Evolutionary conservation across 30 jellyfish, hydroid and myxozoan species (phyloP).

Genomic region (Clytia hemisphaerica): DNA sequence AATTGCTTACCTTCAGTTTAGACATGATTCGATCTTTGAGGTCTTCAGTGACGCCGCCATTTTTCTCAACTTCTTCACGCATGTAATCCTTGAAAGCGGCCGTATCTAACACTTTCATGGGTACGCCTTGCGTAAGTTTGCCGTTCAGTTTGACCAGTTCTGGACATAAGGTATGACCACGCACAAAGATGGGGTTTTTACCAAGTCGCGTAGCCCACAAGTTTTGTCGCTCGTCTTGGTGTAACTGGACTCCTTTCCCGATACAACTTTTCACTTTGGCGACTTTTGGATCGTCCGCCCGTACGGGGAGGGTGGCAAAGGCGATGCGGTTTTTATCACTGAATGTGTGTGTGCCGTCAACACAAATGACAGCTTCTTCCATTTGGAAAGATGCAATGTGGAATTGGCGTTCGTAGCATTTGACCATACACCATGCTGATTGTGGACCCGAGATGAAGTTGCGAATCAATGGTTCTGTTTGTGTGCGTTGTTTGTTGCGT

Average conservation of each 20-base stretch:
- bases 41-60: constrained; percentile 49
- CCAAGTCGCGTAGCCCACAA: constrained; percentile 98
- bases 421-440: constrained; percentile 93
- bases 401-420: constrained; percentile 84
- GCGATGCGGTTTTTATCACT: constrained; percentile 54
- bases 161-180: constrained; percentile 95
- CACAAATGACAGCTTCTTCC: constrained; percentile 73
- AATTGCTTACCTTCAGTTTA: constrained; percentile 50
- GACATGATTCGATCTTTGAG: constrained; percentile 45
- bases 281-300: constrained; percentile 64
- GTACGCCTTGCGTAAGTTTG: constrained; percentile 95
- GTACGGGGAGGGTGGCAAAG: constrained; percentile 68
- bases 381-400: constrained; percentile 82
- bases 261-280: constrained; percentile 76
- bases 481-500: constrained; percentile 33
- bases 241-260: constrained; percentile 95
- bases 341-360: constrained; percentile 68
- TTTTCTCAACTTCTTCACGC: constrained; percentile 45
- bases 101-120: constrained; percentile 91
- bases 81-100: constrained; percentile 58
- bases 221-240: constrained; percentile 90
- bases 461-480: constrained; percentile 46
- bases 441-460: constrained; percentile 55
- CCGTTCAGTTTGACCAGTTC: constrained; percentile 85
- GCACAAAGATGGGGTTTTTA: constrained; percentile 73